Evolutionary conservation across 2,888 invertebrate species (phyloP).

Genomic region (Gastrophysa polygoni): DNA sequence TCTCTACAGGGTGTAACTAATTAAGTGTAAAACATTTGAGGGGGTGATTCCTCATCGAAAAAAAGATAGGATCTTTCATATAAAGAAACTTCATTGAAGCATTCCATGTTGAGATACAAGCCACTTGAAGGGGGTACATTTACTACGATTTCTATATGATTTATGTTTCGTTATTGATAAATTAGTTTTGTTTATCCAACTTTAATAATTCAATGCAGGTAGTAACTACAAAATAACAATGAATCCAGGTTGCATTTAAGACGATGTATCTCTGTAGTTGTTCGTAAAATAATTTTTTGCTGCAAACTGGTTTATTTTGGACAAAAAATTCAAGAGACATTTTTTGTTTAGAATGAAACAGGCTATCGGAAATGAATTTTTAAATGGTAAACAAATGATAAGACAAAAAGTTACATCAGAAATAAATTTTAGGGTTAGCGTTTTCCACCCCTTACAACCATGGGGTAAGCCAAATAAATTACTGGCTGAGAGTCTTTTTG

Average conservation of each 20-base stretch:
- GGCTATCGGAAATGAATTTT: conserved; percentile 21
- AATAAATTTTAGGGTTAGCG: background rate
- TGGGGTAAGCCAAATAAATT: background rate
- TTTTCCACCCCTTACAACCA: conserved; percentile 1
- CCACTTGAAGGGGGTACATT: too few species aligned
- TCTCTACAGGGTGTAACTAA: too few species aligned
- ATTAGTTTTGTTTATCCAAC: too few species aligned
- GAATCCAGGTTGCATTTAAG: conserved; percentile 12
- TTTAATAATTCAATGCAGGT: too few species aligned
- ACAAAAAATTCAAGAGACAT: conserved; percentile 17
- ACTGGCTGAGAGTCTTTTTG: background rate
- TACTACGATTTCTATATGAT: too few species aligned
- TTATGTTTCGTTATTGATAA: too few species aligned
- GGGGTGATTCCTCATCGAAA: too few species aligned
- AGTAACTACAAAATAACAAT: conserved; percentile 13
- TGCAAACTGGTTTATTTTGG: conserved; percentile 8
- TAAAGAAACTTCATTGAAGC: too few species aligned
- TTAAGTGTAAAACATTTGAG: too few species aligned
- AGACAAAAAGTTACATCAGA: conserved; percentile 1
- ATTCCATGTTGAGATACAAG: too few species aligned
- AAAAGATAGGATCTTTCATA: too few species aligned
- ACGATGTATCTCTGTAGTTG: conserved; percentile 15
- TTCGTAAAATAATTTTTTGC: conserved; percentile 1
- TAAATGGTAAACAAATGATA: conserved; percentile 18
- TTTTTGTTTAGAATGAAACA: conserved; percentile 20